Conservation (phyloP, 2,888 invertebrate species). For the Lagria hirta region DNA sequence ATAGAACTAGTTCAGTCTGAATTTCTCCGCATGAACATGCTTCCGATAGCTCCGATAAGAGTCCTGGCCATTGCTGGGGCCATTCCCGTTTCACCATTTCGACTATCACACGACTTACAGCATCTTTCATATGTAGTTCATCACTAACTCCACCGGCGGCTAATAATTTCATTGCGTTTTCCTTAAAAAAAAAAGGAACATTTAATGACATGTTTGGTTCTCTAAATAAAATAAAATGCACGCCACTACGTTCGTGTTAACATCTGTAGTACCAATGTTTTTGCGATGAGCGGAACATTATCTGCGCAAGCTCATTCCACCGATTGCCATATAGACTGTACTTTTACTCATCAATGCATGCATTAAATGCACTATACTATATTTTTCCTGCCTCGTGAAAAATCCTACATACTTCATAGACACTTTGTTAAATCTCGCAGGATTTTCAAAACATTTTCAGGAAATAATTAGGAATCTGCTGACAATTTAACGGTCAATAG, state of each 20-base stretch:
- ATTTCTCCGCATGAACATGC: constrained; percentile 81
- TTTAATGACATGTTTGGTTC: neutral
- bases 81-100: constrained; percentile 97
- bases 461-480: too few relatives aligned
- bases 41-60: constrained; percentile 79
- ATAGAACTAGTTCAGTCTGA: constrained; percentile 86
- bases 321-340: too few relatives aligned
- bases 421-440: too few relatives aligned
- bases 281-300: neutral
- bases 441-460: too few relatives aligned
- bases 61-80: constrained; percentile 95
- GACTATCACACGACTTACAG: constrained; percentile 85
- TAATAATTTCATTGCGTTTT: constrained; percentile 84
- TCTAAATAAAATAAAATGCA: neutral
- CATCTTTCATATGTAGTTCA: constrained; percentile 80
- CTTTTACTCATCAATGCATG: too few relatives aligned
- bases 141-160: constrained; percentile 75
- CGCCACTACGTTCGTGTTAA: neutral
- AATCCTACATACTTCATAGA: too few relatives aligned
- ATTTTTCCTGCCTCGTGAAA: too few relatives aligned
- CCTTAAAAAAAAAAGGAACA: constrained; percentile 53
- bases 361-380: too few relatives aligned
- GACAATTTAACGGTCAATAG: too few relatives aligned
- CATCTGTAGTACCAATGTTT: neutral
- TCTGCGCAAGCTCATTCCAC: constrained; percentile 11